Percentiles rank a stretch among this genome's conserved stretches.
Conservation (phyloP, 92 coral and sea anemone species). For the Bergia puertoricense region DNA sequence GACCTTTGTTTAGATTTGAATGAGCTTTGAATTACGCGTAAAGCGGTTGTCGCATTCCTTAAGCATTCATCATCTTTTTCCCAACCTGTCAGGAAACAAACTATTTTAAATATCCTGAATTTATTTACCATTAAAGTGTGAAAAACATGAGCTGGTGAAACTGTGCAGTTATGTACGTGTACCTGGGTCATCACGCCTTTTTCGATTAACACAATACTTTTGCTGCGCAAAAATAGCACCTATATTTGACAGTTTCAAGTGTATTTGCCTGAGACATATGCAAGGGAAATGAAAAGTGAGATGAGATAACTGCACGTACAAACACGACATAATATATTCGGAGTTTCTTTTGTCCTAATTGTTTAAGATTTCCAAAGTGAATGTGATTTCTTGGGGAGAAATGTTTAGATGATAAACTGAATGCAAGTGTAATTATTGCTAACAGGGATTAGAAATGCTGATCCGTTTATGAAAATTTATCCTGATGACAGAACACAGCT, state of each 20-base stretch:
- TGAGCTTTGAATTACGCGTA: slow-evolving; percentile 10
- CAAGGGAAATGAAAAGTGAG: slow-evolving; percentile 9
- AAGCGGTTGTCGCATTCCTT: slow-evolving; percentile 21
- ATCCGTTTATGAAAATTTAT: slow-evolving; percentile 71
- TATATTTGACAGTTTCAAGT: slow-evolving; percentile 21
- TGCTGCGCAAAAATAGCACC: slow-evolving; percentile 25
- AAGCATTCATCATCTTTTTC: neutral
- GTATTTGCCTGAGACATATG: slow-evolving; percentile 16
- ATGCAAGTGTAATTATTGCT: slow-evolving; percentile 62
- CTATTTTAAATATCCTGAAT: slow-evolving; percentile 29
- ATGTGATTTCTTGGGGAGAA: slow-evolving; percentile 31
- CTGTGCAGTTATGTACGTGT: neutral
- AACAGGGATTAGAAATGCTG: slow-evolving; percentile 57
- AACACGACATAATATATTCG: neutral
- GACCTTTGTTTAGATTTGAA: slow-evolving; percentile 24
- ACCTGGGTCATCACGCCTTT: slow-evolving; percentile 34
- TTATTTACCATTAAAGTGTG: slow-evolving; percentile 32
- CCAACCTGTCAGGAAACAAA: slow-evolving; percentile 23
- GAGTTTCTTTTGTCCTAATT: neutral
- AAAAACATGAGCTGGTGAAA: slow-evolving; percentile 33
- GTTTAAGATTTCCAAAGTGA: neutral
- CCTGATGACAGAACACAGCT: slow-evolving; percentile 63
- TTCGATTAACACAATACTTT: slow-evolving; percentile 3
- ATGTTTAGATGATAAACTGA: slow-evolving; percentile 25
- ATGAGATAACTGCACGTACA: slow-evolving; percentile 42